A percentile compares a stretch with the other conserved stretches of the same genome.
Conservation (phyloP, 2,888 invertebrate species). For the Congeria kusceri region DNA sequence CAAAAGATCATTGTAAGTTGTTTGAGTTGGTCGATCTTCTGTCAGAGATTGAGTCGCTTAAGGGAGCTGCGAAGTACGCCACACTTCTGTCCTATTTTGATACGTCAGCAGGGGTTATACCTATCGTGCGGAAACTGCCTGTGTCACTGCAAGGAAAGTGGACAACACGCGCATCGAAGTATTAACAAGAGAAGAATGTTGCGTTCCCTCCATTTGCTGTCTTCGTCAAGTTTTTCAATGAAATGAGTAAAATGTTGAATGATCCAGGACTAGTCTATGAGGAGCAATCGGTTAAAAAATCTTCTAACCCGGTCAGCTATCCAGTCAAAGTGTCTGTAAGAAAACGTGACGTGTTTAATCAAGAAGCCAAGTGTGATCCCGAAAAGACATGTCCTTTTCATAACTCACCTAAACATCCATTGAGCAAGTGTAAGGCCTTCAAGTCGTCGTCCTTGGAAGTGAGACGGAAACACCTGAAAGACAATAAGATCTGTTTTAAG, state of each 20-base stretch:
- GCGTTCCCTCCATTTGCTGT: constrained; percentile 31
- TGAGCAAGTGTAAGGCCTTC: too few species aligned
- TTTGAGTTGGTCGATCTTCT: constrained; percentile 42
- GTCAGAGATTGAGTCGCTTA: constrained; percentile 38
- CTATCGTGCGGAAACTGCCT: constrained; percentile 51
- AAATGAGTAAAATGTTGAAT: constrained; percentile 24
- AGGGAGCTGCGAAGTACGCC: constrained; percentile 15
- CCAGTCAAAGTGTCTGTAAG: too few species aligned
- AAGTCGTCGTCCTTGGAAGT: too few species aligned
- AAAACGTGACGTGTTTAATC: too few species aligned
- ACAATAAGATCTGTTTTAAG: too few species aligned
- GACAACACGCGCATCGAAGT: constrained; percentile 26
- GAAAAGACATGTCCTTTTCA: too few species aligned
- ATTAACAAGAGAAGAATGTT: constrained; percentile 7
- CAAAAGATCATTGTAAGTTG: constrained; percentile 24
- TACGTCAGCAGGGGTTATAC: constrained; percentile 49
- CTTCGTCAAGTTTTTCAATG: constrained; percentile 24
- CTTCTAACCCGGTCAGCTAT: too few species aligned
- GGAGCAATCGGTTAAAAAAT: too few species aligned
- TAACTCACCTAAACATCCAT: too few species aligned
- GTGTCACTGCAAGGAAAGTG: constrained; percentile 26
- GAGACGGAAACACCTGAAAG: too few species aligned
- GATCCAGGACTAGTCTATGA: constrained; percentile 37
- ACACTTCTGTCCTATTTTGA: constrained; percentile 47
- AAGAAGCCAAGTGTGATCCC: too few species aligned